Percentiles rank a stretch among this genome's conserved stretches.
phyloP scores from a whole-genome alignment of 2,113 vertebrate species.

The Euleptes europaea region DNA sequence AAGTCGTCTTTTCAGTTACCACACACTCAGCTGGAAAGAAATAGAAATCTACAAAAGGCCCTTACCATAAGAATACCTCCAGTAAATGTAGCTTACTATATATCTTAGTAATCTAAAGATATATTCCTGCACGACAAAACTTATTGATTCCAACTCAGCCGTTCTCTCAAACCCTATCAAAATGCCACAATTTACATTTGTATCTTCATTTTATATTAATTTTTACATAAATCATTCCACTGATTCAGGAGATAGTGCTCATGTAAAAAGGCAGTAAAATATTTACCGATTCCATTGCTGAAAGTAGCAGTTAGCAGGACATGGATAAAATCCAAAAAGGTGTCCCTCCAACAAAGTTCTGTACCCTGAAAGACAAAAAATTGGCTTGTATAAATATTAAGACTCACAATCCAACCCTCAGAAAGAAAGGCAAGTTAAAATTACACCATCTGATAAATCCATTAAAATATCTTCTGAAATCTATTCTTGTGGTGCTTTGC shows the following conservation, averaged over 20 bases:
- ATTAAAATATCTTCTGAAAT: neutral
- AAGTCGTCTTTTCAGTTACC: neutral
- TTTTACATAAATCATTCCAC: neutral
- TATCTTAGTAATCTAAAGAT: neutral
- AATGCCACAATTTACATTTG: neutral
- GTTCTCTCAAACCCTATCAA: neutral
- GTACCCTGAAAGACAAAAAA: constrained; percentile 80
- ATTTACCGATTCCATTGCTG: constrained; percentile 97
- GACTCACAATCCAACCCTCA: neutral
- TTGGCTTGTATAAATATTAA: constrained; percentile 11
- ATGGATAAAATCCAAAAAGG: constrained; percentile 83
- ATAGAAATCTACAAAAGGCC: constrained; percentile 15
- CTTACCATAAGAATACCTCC: neutral
- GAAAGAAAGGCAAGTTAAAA: constrained; percentile 17
- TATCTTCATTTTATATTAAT: neutral
- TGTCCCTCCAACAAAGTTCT: constrained; percentile 65
- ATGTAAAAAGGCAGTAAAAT: constrained; percentile 23
- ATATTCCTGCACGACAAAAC: neutral
- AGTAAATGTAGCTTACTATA: neutral
- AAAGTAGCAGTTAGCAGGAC: constrained; percentile 81
- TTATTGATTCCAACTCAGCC: neutral
- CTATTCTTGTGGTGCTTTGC: neutral
- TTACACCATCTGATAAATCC: constrained; percentile 24
- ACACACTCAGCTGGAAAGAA: neutral
- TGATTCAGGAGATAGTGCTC: neutral